Evolutionary conservation across 92 coral and sea anemone species (phyloP).

Genomic region (Porites divaricata): DNA sequence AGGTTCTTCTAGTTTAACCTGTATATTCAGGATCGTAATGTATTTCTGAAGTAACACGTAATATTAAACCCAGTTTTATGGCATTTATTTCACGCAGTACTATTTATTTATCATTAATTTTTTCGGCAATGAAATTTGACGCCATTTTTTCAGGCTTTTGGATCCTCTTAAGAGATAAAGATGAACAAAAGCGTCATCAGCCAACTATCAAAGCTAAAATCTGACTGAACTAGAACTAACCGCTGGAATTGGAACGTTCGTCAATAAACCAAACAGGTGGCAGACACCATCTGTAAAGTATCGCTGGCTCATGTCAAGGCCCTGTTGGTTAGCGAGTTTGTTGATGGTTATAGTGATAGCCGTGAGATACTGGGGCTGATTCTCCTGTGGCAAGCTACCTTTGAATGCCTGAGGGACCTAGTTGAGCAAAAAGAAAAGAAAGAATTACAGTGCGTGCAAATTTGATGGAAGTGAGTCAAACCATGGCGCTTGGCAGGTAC

Average conservation of each 20-base stretch:
- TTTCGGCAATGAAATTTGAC: too few relatives aligned
- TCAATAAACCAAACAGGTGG: slow-evolving; percentile 64
- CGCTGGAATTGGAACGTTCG: slow-evolving; percentile 58
- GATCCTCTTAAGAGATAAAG: too few relatives aligned
- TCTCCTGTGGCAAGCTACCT: slow-evolving; percentile 53
- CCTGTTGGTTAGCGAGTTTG: slow-evolving; percentile 14
- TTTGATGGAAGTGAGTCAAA: background rate
- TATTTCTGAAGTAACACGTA: too few relatives aligned
- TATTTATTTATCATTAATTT: too few relatives aligned
- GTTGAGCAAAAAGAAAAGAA: background rate
- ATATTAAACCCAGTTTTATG: too few relatives aligned
- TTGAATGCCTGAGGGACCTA: slow-evolving; percentile 73
- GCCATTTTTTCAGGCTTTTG: too few relatives aligned
- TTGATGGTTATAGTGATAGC: slow-evolving; percentile 54
- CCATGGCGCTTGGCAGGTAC: too few relatives aligned
- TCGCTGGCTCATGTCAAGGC: slow-evolving; percentile 12
- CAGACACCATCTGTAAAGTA: slow-evolving; percentile 23
- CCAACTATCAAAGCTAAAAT: background rate
- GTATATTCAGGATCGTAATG: too few relatives aligned
- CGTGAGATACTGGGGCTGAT: slow-evolving; percentile 60
- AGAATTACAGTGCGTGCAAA: too few relatives aligned
- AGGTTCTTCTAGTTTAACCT: too few relatives aligned
- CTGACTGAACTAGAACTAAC: slow-evolving; percentile 24
- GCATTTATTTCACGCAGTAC: too few relatives aligned
- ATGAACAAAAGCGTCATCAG: background rate